Percentiles rank a stretch among this genome's conserved stretches.
Evolutionary conservation across 1,140 invertebrate genomes (phyloP).

Genomic region (Drosophila serrata): DNA sequence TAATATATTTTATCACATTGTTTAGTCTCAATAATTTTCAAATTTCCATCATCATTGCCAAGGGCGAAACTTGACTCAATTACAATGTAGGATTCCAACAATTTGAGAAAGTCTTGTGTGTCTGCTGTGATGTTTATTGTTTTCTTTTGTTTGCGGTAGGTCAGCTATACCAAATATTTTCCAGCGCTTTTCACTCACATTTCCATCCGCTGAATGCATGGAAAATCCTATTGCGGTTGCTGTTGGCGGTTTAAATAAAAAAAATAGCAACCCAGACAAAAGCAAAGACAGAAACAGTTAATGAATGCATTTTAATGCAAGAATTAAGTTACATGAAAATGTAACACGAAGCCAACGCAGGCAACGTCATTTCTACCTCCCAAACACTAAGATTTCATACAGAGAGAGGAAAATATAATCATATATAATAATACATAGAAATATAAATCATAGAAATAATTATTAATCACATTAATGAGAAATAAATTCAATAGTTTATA

Average conservation of each 20-base stretch:
- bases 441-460: too few relatives aligned
- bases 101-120: slow-evolving; percentile 60
- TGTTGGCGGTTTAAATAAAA: slow-evolving; percentile 28
- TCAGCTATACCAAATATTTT: slow-evolving; percentile 68
- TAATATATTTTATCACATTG: too few relatives aligned
- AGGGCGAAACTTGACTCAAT: slow-evolving; percentile 15
- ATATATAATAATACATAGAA: background rate
- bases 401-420: background rate
- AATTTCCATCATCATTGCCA: background rate
- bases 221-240: slow-evolving; percentile 45
- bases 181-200: slow-evolving; percentile 28
- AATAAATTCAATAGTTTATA: too few relatives aligned
- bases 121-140: slow-evolving; percentile 21
- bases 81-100: slow-evolving; percentile 38
- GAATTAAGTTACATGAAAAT: slow-evolving; percentile 80
- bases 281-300: slow-evolving; percentile 56
- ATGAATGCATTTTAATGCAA: slow-evolving; percentile 82
- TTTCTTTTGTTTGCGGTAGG: slow-evolving; percentile 57
- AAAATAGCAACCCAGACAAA: slow-evolving; percentile 27
- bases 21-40: too few relatives aligned
- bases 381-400: slow-evolving; percentile 39
- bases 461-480: too few relatives aligned
- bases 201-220: background rate
- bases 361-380: slow-evolving; percentile 46
- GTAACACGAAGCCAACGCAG: slow-evolving; percentile 65